Conservation (phyloP, 2,888 invertebrate genomes). For the Sycophila texana region DNA sequence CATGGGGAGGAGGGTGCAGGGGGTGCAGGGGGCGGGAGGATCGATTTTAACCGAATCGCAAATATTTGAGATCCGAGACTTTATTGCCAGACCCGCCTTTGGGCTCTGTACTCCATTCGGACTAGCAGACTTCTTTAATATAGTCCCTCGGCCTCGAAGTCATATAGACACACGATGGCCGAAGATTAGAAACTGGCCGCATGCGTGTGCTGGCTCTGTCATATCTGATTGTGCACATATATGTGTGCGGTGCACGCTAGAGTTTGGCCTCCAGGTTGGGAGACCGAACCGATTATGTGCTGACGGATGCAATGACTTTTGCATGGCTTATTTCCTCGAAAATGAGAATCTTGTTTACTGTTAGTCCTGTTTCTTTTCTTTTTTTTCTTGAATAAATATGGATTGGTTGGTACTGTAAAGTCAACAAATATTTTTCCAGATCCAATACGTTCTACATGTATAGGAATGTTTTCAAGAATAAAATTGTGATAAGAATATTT, state of each 20-base stretch:
- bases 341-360: slow-evolving; percentile 9
- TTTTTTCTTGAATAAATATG: too few species aligned
- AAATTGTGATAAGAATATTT: too few species aligned
- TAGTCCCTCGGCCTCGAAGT: not conserved
- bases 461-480: too few species aligned
- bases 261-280: not conserved
- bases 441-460: too few species aligned
- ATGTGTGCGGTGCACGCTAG: not conserved
- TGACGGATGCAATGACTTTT: slow-evolving; percentile 5
- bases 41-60: slow-evolving; percentile 57
- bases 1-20: not conserved
- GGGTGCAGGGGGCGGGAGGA: slow-evolving; percentile 14
- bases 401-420: too few species aligned
- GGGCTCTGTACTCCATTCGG: slow-evolving; percentile 42
- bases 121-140: slow-evolving; percentile 48
- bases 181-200: slow-evolving; percentile 16
- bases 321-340: not conserved
- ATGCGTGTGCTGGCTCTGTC: not conserved
- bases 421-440: too few species aligned
- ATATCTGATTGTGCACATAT: not conserved
- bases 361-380: not conserved
- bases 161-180: not conserved
- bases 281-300: slow-evolving; percentile 13
- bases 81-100: slow-evolving; percentile 51
- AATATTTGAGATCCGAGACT: slow-evolving; percentile 55